Evolutionary conservation across 2,888 invertebrate species (phyloP).

Genomic region (Eudemis profundana): DNA sequence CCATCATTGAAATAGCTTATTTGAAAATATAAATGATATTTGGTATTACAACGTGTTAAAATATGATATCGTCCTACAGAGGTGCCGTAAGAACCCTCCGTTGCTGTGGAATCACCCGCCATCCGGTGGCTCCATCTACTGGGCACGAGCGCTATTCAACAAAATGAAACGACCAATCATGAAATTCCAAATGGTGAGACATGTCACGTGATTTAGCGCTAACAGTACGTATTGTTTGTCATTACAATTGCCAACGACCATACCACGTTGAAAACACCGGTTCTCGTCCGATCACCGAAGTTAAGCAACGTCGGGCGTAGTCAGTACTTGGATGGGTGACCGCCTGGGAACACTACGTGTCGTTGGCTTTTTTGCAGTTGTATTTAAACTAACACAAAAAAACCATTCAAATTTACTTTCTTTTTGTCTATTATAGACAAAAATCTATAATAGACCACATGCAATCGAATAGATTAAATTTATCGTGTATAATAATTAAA

Average conservation of each 20-base stretch:
- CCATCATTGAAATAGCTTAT: too few relatives aligned
- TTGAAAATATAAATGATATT: not conserved
- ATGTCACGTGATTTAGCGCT: not conserved
- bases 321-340: slow-evolving; percentile 54
- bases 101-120: slow-evolving; percentile 91
- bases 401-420: too few relatives aligned
- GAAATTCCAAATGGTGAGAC: slow-evolving; percentile 88
- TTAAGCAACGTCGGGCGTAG: slow-evolving; percentile 53
- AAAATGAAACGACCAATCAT: slow-evolving; percentile 92
- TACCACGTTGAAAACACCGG: slow-evolving; percentile 52
- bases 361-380: slow-evolving; percentile 48
- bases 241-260: slow-evolving; percentile 46
- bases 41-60: not conserved
- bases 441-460: too few relatives aligned
- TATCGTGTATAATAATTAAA: too few relatives aligned
- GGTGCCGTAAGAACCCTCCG: slow-evolving; percentile 87
- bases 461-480: too few relatives aligned
- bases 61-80: slow-evolving; percentile 66
- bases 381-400: too few relatives aligned
- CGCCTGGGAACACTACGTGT: slow-evolving; percentile 52
- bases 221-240: not conserved
- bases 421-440: too few relatives aligned
- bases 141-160: slow-evolving; percentile 92
- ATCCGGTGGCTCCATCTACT: slow-evolving; percentile 93
- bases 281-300: slow-evolving; percentile 56